phyloP scores from a whole-genome alignment of 2,888 invertebrate genomes.

The Anorthoa munda region DNA sequence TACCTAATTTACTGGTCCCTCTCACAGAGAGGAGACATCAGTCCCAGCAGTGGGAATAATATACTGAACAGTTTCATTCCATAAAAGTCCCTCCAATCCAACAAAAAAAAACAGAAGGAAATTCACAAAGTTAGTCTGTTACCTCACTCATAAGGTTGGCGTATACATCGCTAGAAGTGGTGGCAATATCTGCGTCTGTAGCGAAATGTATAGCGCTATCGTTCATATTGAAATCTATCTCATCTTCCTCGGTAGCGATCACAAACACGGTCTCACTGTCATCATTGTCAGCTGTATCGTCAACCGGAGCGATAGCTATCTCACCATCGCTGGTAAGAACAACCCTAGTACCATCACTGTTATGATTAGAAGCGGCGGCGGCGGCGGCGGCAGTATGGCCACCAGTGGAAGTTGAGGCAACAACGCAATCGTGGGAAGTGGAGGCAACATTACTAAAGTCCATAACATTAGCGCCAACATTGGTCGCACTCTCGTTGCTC shows the following conservation, averaged over 20 bases:
- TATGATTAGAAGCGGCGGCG: neutral
- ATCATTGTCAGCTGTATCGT: neutral
- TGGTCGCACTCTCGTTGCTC: neutral
- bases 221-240: conserved; percentile 1
- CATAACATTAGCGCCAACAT: neutral
- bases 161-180: neutral
- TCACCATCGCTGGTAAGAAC: neutral
- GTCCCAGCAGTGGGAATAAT: neutral
- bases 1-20: conserved; percentile 1
- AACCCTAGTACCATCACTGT: neutral
- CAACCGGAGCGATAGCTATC: neutral
- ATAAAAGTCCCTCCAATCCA: conserved; percentile 27
- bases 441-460: neutral
- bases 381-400: neutral
- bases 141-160: conserved; percentile 3
- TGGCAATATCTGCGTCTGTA: neutral
- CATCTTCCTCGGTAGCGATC: conserved; percentile 15
- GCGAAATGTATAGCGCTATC: neutral
- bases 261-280: conserved; percentile 12
- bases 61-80: neutral
- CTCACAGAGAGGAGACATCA: conserved; percentile 30
- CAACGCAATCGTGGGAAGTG: neutral
- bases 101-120: neutral
- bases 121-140: conserved; percentile 17
- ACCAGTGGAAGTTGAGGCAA: neutral